phyloP scores from a whole-genome alignment of 2,797 vertebrate genomes.

The Rhabdophis nuchalis region DNA sequence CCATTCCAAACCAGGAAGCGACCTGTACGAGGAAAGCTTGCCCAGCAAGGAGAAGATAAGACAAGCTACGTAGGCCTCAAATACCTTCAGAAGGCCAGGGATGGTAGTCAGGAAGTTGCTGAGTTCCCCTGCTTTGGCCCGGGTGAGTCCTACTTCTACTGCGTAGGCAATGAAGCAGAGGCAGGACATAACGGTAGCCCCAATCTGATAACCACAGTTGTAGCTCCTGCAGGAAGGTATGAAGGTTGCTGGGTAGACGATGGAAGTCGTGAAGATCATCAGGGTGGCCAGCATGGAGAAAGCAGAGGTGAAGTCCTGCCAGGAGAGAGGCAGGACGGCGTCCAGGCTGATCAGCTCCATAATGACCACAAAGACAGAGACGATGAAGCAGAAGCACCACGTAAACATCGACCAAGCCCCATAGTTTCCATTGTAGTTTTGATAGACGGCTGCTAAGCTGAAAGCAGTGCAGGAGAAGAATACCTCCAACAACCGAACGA shows the following conservation, averaged over 20 bases:
- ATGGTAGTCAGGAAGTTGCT: conserved; percentile 82
- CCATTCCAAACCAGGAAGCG: conserved; percentile 67
- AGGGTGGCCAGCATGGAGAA: conserved; percentile 81
- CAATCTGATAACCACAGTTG: conserved; percentile 50
- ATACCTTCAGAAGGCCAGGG: conserved; percentile 84
- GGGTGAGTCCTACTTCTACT: conserved; percentile 76
- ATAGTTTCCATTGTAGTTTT: accelerated
- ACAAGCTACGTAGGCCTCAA: conserved; percentile 83
- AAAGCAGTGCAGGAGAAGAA: conserved; percentile 77
- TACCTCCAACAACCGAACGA: conserved; percentile 73
- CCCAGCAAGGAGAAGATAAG: conserved; percentile 74
- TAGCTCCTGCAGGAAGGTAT: conserved; percentile 22
- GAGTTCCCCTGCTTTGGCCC: conserved; percentile 76
- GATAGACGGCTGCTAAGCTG: conserved; percentile 75
- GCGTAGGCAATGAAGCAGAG: conserved; percentile 77
- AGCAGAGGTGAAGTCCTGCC: conserved; percentile 82
- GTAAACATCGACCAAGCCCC: conserved; percentile 84
- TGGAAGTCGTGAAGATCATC: conserved; percentile 79
- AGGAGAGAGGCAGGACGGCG: conserved; percentile 74
- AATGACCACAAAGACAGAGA: conserved; percentile 75
- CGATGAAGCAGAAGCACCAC: conserved; percentile 81
- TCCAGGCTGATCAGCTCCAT: conserved; percentile 73
- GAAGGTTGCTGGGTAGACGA: conserved; percentile 73
- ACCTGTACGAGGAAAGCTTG: accelerated
- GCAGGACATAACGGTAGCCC: conserved; percentile 72